Evolutionary conservation across 2,797 vertebrate species (phyloP), one percentile per base, ranked within the genome.

Genomic region (Onychomys torridus): DNA sequence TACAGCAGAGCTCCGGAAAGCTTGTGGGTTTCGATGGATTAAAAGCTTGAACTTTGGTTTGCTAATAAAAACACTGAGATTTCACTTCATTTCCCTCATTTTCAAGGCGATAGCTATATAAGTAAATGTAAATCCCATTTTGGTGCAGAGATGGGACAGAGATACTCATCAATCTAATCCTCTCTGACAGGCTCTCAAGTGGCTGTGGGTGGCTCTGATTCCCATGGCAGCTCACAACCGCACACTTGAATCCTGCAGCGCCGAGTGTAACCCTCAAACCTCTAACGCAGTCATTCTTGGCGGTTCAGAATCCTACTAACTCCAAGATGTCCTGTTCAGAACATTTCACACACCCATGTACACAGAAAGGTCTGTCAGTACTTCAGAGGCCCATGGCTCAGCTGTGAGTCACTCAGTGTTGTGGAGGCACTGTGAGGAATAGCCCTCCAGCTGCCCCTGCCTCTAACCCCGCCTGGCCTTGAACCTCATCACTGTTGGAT

Each of bases 291-390:
- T 17, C 1, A 23, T 84, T 78, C 52, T 84, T 37, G 57, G 46
- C 23, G 65, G 86, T 91, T 96, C 55, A 67, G 46, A 94, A 91
- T 86, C 84, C 63, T 69, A 67, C 71, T 46, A 90, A 94, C 88
- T 77, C 71, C 61, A 88, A 93, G 46, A 46, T 59, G 65, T 8
- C 49, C 67, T 73, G 83, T 84, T 14, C 11, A 87, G 79, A 82
- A 85, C 73, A 75, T 32, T 81, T 88, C 61, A 88, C 29, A 4
- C 57, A 10, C 25, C 34, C 55, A n/a, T 1, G 29, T 25, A 61
- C 34, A 27, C 55, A 57, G 93, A 90, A 91, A 91, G 57, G 59
- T 9, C 1, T 46, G 82, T 23, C 52, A n/a, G 59, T 21, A 34
- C 46, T 73, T 82, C 43, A 49, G 78, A 6, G 5, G 67, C 11